Base-by-base conservation (phyloP, 2,888 invertebrate genomes). In the Acanthosepion lycidas region DNA sequence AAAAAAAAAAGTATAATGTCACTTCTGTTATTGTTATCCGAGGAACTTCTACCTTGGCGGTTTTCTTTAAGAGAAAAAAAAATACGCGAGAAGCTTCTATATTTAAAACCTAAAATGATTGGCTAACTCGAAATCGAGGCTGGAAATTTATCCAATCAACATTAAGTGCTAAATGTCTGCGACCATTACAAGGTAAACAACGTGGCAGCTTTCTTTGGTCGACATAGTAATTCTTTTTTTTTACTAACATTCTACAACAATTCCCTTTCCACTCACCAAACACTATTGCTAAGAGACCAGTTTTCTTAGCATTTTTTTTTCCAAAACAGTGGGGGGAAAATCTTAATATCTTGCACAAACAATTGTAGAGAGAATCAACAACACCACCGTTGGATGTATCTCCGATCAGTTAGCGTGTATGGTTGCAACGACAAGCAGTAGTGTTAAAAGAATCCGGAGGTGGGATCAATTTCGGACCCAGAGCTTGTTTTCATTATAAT, bases 181-280 rank as follows among this genome's bases (percentile, higher is more conserved):
- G 94, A 64, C 94, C 33, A 48, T 55, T 55, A 94, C 94, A 94
- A 55, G 64, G 94, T 64, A 94, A 94, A 94, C 94, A 94, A 94
- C 94, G 94, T 94, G 94, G 94, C 94, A 94, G 94, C 93, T 93
- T 48, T 93, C 28, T n/a, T 78, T n/a, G 78, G n/a, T 78, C 9
- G 78, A 3, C n/a, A 78, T 49, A 15, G 23, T 93, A 49, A 49
- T n/a, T 49, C n/a, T 49, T 51, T 51, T 49, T 51, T 51, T 93
- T 93, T 8, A 93, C 9, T 53, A 26, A n/a, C 93, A 93, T 93
- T 3, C 51, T 53, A n/a, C 78, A 78, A 78, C 4, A 15, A 33
- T 33, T 78, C 33, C 12, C n/a, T 59, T 23, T 59, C 20, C 59
- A 26, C 26, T 59, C 51, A 42, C 15, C 55, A 20, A 59, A 59